Conservation (phyloP, 2,888 invertebrate genomes). For the Catocala fraxini region DNA sequence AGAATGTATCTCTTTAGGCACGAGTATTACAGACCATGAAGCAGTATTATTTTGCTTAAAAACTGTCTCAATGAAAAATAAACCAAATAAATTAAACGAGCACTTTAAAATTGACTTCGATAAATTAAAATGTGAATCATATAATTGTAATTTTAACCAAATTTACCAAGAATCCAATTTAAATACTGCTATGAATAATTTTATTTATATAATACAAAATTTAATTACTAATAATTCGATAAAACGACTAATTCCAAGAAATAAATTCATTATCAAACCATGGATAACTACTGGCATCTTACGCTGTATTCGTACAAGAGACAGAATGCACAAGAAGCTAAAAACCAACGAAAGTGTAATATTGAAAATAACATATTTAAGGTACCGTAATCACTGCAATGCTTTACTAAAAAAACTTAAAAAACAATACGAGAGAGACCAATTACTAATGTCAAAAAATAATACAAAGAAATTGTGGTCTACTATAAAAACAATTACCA, state of each 20-base stretch:
- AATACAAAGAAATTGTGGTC: constrained; percentile 11
- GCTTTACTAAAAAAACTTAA: constrained; percentile 1
- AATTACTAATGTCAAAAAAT: neutral
- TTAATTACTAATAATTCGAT: neutral
- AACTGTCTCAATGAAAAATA: neutral
- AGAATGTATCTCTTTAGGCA: neutral
- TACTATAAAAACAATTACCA: constrained; percentile 5
- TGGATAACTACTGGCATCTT: constrained; percentile 1
- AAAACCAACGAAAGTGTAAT: neutral
- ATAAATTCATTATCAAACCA: neutral
- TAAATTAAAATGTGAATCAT: neutral
- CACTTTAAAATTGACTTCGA: neutral
- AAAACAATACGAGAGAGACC: neutral
- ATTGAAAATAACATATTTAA: neutral
- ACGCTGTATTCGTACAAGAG: neutral
- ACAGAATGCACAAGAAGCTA: constrained; percentile 1
- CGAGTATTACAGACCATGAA: constrained; percentile 12
- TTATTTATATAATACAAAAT: neutral
- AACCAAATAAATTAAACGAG: neutral
- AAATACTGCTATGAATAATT: constrained; percentile 5
- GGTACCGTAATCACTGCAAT: constrained; percentile 2
- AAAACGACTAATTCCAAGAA: neutral
- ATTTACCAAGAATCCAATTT: neutral
- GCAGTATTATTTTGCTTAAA: constrained; percentile 11
- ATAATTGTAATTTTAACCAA: neutral